Evolutionary conservation across 2,888 invertebrate genomes (phyloP).

Genomic region (Phalangium opilio): DNA sequence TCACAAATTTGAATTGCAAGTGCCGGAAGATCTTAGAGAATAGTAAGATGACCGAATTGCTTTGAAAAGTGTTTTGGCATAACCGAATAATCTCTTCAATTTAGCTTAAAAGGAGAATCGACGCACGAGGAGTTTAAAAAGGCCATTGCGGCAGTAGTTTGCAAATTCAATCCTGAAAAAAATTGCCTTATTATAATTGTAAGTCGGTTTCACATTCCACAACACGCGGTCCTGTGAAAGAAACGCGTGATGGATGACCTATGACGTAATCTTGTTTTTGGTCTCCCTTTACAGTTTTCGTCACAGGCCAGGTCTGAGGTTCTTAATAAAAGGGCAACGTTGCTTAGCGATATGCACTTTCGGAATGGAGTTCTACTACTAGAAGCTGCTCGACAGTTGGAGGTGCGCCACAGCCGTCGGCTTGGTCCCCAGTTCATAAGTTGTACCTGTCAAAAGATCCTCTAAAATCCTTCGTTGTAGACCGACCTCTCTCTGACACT

Average conservation of each 20-base stretch:
- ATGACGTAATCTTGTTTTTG: conserved; percentile 1
- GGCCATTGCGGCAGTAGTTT: conserved; percentile 74
- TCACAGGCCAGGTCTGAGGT: conserved; percentile 52
- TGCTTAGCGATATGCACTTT: conserved; percentile 96
- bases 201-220: too few relatives aligned
- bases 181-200: conserved; percentile 65
- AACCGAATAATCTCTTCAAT: too few relatives aligned
- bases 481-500: too few relatives aligned
- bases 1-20: conserved; percentile 79
- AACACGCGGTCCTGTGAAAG: too few relatives aligned
- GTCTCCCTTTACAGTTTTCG: conserved; percentile 10
- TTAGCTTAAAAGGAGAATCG: conserved; percentile 25
- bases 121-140: conserved; percentile 92
- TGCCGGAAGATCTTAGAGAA: conserved; percentile 86
- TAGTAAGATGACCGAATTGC: too few relatives aligned
- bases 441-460: too few relatives aligned
- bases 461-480: too few relatives aligned
- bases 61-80: too few relatives aligned
- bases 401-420: conserved; percentile 32
- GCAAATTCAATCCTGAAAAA: conserved; percentile 73
- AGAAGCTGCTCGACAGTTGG: conserved; percentile 87
- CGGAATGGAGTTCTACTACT: conserved; percentile 54
- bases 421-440: too few relatives aligned
- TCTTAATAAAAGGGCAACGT: conserved; percentile 65
- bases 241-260: too few relatives aligned